Evolutionary conservation across 2,888 invertebrate species (phyloP), one percentile per base, ranked within the genome.

Genomic region (Pterostichus niger): DNA sequence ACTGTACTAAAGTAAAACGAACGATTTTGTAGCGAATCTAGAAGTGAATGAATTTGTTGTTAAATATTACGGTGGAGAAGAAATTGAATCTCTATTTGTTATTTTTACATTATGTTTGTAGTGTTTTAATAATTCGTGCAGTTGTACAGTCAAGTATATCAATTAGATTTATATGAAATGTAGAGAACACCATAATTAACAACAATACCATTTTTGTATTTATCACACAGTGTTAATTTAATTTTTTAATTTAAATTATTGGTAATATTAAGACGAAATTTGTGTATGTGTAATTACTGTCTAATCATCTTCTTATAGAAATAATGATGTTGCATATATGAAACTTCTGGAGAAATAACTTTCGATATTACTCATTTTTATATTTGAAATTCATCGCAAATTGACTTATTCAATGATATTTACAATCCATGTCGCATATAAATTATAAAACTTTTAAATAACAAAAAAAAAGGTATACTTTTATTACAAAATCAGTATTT

Each of bases 121-220:
- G 40, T 59, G 59, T 44, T 61, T 77, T 52, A 54, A 76, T 59
- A 68, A 15, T 15, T 80, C 80, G 68, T 68, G 52, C 80, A 80
- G 68, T 68, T 80, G 64, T 80, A 80, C 80, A 80, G 80, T 44
- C 80, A 44, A 80, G 49, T 64, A 79, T 79, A 79, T 61, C 61
- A 79, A 80, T 64, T 79, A 79, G 61, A 64, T 80, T 71, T 80
- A 71, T 80, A 80, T 68, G 35, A 80, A 68, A 80, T 80, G 71
- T 80, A 80, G 80, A 54, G 80, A 80, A 80, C 80, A 80, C 80
- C 80, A 80, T 35, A 56, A 77, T 77, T 35, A 77, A 75, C 75
- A 75, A 52, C 52, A 75, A 77, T 77, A 77, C 77, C 77, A 76
- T 54, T 77, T 75, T 77, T 77, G 75, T 75, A 75, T 75, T 77